Evolutionary conservation across 2,888 invertebrate species (phyloP), one percentile per base, ranked within the genome.

Genomic region (Nudaria mundana): DNA sequence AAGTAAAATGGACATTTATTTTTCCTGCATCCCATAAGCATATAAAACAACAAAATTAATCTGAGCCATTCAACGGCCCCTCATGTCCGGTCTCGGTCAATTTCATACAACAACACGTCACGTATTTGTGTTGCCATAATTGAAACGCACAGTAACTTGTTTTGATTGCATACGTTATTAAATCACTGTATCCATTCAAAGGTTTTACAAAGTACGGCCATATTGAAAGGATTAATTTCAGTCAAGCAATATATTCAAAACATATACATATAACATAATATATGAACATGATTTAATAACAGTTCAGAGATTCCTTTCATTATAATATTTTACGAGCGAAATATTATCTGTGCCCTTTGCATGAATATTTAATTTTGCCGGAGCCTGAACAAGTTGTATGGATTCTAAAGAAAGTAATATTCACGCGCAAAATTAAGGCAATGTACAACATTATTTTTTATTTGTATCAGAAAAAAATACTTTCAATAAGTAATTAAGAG

Each of bases 401-500:
- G 10, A 41, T 46, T 46, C 38, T 34, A 29, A 41, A 25, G 10
- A 38, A 46, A 40, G 32, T 47, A 54, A 43, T 57, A 54, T 51
- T 35, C 40, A 45, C 37, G 40, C 49, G 34, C 48, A 62, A 50
- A 47, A 42, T 45, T 6, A 42, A 16, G 43, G 33, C 24, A 30
- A 55, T 44, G 52, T 48, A 55, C 40, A 37, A 48, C 67, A 70
- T 56, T 66, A 70, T 62, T 71, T 71, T 74, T 67, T 71, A 66
- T 66, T n/a, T 13, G 12, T 7, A 33, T 2, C 16, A 64, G 54
- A 61, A 69, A 71, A 79, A 78, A 71, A 67, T 69, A 76, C n/a
- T n/a, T n/a, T n/a, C n/a, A 79, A 79, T 80, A 83, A 85, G 83
- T 85, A 83, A 86, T 86, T 86, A 86, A 84, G 85, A 84, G 75